Percentiles rank a stretch among this genome's conserved stretches.
Evolutionary conservation across 1,140 invertebrate genomes (phyloP).

Genomic region (Potamilus streckersoni): DNA sequence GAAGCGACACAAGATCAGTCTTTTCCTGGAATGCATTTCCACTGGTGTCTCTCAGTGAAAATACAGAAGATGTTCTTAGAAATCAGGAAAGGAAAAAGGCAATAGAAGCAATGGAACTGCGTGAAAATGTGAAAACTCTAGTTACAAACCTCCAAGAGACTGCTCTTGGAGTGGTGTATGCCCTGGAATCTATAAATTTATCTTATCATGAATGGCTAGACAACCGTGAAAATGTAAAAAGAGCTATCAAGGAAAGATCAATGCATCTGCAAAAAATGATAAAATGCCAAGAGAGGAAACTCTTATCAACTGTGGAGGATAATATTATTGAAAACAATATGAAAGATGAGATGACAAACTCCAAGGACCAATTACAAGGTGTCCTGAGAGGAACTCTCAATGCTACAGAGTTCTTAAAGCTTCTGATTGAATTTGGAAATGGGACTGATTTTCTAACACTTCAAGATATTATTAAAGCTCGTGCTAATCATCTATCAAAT

Average conservation of each 20-base stretch:
- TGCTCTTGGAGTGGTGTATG: conserved; percentile 15
- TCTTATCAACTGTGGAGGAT: conserved; percentile 22
- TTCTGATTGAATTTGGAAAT: conserved; percentile 26
- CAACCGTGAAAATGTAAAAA: neutral
- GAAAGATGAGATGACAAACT: conserved; percentile 15
- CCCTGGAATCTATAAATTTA: conserved; percentile 17
- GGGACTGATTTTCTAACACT: conserved; percentile 9
- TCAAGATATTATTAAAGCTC: neutral
- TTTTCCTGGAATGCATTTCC: too few relatives aligned
- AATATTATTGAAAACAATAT: conserved; percentile 4
- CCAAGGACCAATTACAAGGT: conserved; percentile 20
- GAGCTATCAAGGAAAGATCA: conserved; percentile 17
- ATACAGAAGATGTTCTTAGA: too few relatives aligned
- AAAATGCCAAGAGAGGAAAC: conserved; percentile 7
- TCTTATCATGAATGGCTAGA: conserved; percentile 3
- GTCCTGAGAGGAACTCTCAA: conserved; percentile 8
- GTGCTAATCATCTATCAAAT: conserved; percentile 6
- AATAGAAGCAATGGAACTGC: too few relatives aligned
- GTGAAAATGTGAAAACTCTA: too few relatives aligned
- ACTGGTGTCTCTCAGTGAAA: too few relatives aligned
- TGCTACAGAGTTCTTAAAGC: conserved; percentile 17
- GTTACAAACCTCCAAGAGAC: conserved; percentile 5
- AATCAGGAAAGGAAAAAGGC: too few relatives aligned
- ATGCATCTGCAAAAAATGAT: conserved; percentile 15
- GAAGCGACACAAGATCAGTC: too few relatives aligned